Conservation (phyloP, 35 echinoderm and acorn worm species). For the Anneissia japonica region DNA sequence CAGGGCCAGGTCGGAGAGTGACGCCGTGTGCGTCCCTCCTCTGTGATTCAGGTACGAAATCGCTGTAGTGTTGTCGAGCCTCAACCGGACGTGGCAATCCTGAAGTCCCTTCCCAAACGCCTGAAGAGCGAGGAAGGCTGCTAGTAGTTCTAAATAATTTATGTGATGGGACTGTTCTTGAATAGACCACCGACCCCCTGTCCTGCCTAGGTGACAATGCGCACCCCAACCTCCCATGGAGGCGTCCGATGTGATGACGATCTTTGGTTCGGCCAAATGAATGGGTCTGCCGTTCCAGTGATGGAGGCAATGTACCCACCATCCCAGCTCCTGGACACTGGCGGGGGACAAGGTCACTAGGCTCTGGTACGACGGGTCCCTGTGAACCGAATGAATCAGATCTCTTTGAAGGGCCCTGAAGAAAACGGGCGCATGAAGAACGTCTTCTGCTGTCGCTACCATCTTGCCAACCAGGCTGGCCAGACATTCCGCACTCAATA, state of each 20-base stretch:
- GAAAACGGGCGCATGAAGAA: not conserved
- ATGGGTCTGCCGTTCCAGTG: conserved; percentile 20
- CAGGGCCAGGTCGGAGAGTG: conserved; percentile 4
- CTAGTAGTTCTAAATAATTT: conserved; percentile 14
- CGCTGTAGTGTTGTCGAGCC: conserved; percentile 14
- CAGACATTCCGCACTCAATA: not conserved
- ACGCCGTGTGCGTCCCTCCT: conserved; percentile 10
- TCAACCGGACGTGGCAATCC: conserved; percentile 9
- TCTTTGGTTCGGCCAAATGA: not conserved
- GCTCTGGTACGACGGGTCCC: not conserved
- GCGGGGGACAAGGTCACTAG: not conserved
- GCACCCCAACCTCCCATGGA: conserved; percentile 29
- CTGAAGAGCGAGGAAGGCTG: conserved; percentile 14
- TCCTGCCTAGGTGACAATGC: not conserved
- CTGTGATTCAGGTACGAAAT: conserved; percentile 18
- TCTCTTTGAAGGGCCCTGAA: conserved; percentile 14
- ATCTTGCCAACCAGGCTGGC: conserved; percentile 13
- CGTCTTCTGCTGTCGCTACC: not conserved
- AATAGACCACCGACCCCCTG: conserved; percentile 7
- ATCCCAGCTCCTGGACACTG: not conserved
- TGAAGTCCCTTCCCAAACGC: conserved; percentile 8
- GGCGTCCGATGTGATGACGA: conserved; percentile 16
- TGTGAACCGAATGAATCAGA: not conserved
- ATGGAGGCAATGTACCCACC: conserved; percentile 21
- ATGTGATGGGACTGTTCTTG: conserved; percentile 15